Conservation (phyloP, 2,888 invertebrate genomes). For the Hemicrepidius hirtus region DNA sequence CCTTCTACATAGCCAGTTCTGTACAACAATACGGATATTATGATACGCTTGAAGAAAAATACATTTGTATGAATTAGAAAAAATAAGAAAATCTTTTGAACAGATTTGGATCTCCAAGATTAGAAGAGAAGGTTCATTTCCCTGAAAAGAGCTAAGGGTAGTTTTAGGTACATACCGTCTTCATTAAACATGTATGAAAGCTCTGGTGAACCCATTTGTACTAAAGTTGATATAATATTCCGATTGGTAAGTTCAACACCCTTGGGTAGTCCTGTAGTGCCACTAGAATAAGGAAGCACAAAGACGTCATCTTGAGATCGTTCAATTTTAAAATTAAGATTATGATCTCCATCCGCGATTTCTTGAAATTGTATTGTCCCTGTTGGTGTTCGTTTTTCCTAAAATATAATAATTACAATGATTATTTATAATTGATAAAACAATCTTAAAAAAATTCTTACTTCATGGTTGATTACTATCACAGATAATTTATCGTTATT, state of each 20-base stretch:
- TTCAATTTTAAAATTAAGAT: constrained; percentile 53
- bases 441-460: background rate
- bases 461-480: constrained; percentile 67
- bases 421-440: background rate
- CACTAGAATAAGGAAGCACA: constrained; percentile 86
- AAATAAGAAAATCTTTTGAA: background rate
- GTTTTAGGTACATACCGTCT: constrained; percentile 5
- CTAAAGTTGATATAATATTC: constrained; percentile 69
- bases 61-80: background rate
- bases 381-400: constrained; percentile 51
- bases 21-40: too few relatives aligned
- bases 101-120: too few relatives aligned
- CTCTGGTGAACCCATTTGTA: constrained; percentile 15
- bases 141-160: too few relatives aligned
- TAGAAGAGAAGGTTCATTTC: too few relatives aligned
- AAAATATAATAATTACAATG: background rate
- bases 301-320: constrained; percentile 76
- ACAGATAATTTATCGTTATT: constrained; percentile 74
- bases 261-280: constrained; percentile 86
- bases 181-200: background rate
- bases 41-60: too few relatives aligned
- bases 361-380: constrained; percentile 77
- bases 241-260: constrained; percentile 77
- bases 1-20: too few relatives aligned
- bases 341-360: constrained; percentile 70